phyloP scores from a whole-genome alignment of 2,888 invertebrate genomes.

The Leptopilina drosophilae region DNA sequence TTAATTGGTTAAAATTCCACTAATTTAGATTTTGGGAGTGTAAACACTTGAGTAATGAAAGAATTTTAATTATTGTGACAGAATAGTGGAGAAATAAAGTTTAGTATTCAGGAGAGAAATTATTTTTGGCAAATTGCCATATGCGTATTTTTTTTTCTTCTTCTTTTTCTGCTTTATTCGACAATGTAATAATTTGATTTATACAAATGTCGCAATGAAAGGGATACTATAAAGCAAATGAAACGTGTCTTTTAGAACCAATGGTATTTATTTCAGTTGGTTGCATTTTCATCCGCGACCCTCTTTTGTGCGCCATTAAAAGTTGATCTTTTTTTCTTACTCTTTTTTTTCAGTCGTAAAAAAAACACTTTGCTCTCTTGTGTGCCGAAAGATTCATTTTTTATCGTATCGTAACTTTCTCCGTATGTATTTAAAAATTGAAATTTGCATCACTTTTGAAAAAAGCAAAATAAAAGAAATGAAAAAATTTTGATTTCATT shows the following conservation, averaged over 20 bases:
- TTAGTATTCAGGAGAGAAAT: not conserved
- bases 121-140: slow-evolving; percentile 10
- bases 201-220: slow-evolving; percentile 12
- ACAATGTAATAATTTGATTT: slow-evolving; percentile 6
- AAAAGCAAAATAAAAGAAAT: too few species aligned
- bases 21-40: too few species aligned
- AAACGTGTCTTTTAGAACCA: slow-evolving; percentile 6
- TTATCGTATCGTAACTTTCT: not conserved
- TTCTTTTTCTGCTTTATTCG: not conserved
- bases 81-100: not conserved
- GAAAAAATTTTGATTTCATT: too few species aligned
- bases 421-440: too few species aligned
- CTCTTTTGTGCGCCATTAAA: not conserved
- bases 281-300: slow-evolving; percentile 1
- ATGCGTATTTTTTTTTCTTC: not conserved
- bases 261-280: not conserved
- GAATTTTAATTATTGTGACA: not conserved
- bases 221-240: not conserved
- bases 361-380: not conserved
- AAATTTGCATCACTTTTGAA: too few species aligned
- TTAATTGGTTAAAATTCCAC: too few species aligned
- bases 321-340: not conserved
- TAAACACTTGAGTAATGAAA: not conserved
- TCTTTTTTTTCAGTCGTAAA: too few species aligned
- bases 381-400: not conserved